A percentile compares a stretch with the other conserved stretches of the same genome.
Evolutionary conservation across 1,140 invertebrate species (phyloP).

Genomic region (Drosophila miranda): DNA sequence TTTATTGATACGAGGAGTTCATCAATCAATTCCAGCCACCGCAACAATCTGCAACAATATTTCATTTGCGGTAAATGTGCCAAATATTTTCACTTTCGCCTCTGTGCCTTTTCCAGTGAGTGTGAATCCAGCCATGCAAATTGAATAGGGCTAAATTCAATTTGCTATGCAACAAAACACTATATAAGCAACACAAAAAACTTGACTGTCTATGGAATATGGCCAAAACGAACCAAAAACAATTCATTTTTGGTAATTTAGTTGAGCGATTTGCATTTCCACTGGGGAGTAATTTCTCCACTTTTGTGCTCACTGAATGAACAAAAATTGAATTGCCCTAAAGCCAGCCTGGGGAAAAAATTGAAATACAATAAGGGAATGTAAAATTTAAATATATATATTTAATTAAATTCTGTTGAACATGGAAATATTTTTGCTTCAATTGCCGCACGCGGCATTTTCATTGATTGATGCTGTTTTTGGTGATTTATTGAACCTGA

Average conservation of each 20-base stretch:
- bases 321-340: slow-evolving; percentile 50
- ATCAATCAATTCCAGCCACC: slow-evolving; percentile 25
- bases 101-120: neutral
- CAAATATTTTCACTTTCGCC: slow-evolving; percentile 34
- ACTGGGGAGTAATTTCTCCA: slow-evolving; percentile 47
- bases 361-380: slow-evolving; percentile 10
- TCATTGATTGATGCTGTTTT: slow-evolving; percentile 72
- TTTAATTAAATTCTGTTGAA: slow-evolving; percentile 43
- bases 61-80: slow-evolving; percentile 17
- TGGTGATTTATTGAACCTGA: slow-evolving; percentile 71
- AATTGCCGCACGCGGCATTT: slow-evolving; percentile 45
- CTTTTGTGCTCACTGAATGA: slow-evolving; percentile 37
- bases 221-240: slow-evolving; percentile 15
- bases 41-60: slow-evolving; percentile 15
- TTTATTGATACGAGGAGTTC: slow-evolving; percentile 1
- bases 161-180: slow-evolving; percentile 22
- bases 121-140: slow-evolving; percentile 38
- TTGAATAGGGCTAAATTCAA: slow-evolving; percentile 53
- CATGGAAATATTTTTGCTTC: slow-evolving; percentile 38
- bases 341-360: slow-evolving; percentile 22
- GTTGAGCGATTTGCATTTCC: slow-evolving; percentile 54
- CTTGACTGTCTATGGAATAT: neutral
- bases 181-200: neutral
- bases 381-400: slow-evolving; percentile 37
- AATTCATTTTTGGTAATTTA: slow-evolving; percentile 31